phyloP scores from a whole-genome alignment of 2,113 vertebrate species.

The Motacilla tschutschensis region DNA sequence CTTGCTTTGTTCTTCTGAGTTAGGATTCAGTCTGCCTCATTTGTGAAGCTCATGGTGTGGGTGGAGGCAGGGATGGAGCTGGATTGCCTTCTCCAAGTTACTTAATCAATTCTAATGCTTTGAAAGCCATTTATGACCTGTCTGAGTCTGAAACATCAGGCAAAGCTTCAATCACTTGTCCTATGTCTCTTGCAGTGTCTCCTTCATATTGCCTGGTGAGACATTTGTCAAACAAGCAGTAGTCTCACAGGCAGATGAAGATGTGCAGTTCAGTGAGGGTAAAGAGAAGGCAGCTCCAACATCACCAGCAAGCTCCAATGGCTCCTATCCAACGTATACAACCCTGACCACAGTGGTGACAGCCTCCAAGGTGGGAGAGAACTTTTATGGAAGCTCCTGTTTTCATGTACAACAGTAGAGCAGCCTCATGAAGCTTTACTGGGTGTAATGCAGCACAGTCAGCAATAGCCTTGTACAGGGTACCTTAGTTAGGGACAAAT shows the following conservation, averaged over 20 bases:
- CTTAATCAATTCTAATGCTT: background rate
- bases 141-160: background rate
- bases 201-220: conserved; percentile 66
- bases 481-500: background rate
- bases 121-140: background rate
- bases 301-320: conserved; percentile 76
- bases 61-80: background rate
- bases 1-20: background rate
- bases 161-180: background rate
- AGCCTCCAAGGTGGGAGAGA: conserved; percentile 71
- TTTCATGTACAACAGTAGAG: accelerated
- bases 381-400: background rate
- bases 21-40: background rate
- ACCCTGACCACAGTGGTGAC: conserved; percentile 73
- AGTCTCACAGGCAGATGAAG: conserved; percentile 84
- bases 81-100: background rate
- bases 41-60: accelerated
- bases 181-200: conserved; percentile 69
- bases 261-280: conserved; percentile 87
- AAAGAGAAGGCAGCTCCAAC: conserved; percentile 82
- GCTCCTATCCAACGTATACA: conserved; percentile 76
- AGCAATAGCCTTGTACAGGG: background rate
- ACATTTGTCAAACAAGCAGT: conserved; percentile 84
- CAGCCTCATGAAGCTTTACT: accelerated
- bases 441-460: accelerated